Percentiles rank a stretch among this genome's conserved stretches.
phyloP scores from a whole-genome alignment of 2,888 invertebrate species.

The Hemithea aestivaria region DNA sequence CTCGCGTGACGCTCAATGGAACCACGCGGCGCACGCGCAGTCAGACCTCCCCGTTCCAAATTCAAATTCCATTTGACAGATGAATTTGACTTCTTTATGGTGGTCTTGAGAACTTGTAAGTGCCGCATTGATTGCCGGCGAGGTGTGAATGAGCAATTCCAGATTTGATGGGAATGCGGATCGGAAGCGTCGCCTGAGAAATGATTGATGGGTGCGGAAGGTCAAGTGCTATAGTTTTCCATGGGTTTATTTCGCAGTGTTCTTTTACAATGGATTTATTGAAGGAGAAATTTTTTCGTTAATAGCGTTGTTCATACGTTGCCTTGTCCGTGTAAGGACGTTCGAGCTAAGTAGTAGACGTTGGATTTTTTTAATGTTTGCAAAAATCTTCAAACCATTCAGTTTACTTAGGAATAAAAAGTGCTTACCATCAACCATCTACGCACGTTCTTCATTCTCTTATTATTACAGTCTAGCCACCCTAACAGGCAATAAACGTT shows the following conservation, averaged over 20 bases:
- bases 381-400: no score
- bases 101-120: slow-evolving; percentile 50
- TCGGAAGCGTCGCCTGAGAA: slow-evolving; percentile 24
- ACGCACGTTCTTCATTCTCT: no score
- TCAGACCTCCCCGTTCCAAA: slow-evolving; percentile 37
- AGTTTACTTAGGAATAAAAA: no score
- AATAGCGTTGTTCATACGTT: no score
- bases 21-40: slow-evolving; percentile 58
- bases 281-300: slow-evolving; percentile 3
- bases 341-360: no score
- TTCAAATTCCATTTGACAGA: slow-evolving; percentile 60
- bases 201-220: slow-evolving; percentile 37
- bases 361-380: no score
- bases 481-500: slow-evolving; percentile 19
- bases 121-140: slow-evolving; percentile 47
- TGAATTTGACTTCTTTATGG: slow-evolving; percentile 51
- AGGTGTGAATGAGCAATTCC: slow-evolving; percentile 73
- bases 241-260: slow-evolving; percentile 6
- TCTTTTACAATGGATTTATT: slow-evolving; percentile 9
- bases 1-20: slow-evolving; percentile 52
- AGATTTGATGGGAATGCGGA: slow-evolving; percentile 55
- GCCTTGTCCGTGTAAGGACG: no score
- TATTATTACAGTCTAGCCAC: no score
- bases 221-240: slow-evolving; percentile 22
- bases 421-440: no score